A percentile compares a stretch with the other conserved stretches of the same genome.
Conservation (phyloP, 2,797 vertebrate species). For the Halcyon badia region DNA sequence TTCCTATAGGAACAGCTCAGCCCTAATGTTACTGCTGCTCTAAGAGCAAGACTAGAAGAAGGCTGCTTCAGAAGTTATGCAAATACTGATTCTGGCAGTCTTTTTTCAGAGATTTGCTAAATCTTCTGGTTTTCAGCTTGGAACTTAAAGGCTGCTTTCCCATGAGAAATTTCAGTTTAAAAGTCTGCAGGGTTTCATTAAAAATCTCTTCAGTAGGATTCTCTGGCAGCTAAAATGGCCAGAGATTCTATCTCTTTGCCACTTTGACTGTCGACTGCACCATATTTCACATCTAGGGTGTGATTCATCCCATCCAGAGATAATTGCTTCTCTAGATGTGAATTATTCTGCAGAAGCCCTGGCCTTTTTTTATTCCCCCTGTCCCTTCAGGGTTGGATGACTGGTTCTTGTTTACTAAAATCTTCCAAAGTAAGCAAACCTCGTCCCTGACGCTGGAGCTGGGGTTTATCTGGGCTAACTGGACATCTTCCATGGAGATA, state of each 20-base stretch:
- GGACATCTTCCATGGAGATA: background rate
- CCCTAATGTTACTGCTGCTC: background rate
- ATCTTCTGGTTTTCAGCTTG: background rate
- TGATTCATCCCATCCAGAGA: background rate
- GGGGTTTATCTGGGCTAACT: background rate
- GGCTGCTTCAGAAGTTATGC: background rate
- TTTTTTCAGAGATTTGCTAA: background rate
- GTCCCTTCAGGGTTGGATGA: background rate
- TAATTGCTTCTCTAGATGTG: background rate
- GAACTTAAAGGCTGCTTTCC: background rate
- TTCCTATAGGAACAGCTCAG: background rate
- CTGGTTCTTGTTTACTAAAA: background rate
- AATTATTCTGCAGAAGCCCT: background rate
- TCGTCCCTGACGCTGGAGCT: background rate
- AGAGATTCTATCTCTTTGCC: background rate
- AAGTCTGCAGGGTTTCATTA: background rate
- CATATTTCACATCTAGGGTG: background rate
- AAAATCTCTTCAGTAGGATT: background rate
- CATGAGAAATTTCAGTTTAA: background rate
- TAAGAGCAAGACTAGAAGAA: background rate
- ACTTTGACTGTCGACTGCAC: background rate
- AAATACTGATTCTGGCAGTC: background rate
- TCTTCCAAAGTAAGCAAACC: conserved; percentile 32
- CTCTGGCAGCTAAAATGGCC: background rate
- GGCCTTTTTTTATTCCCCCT: background rate